These are phyloP conservation scores for Rhabdornis inornatus DNA, from an alignment of 2,113 vertebrate genomes.

Conservation along the genomic window DNA sequence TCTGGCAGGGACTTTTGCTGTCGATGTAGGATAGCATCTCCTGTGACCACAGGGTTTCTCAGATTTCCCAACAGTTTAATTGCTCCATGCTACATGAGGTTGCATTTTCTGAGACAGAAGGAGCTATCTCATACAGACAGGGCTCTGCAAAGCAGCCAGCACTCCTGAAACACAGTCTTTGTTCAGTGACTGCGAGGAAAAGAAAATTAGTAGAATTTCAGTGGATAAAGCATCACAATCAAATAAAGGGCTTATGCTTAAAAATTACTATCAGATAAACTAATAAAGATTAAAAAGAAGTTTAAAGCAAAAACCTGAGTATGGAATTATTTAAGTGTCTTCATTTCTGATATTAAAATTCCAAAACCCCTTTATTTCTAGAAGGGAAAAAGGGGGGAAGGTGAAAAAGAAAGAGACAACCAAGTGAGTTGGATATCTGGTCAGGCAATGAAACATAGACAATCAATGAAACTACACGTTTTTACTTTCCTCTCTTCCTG, in stretches of 20 bases:
- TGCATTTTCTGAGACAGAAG: neutral
- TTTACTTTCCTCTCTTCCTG: slow-evolving; percentile 68
- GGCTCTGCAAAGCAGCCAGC: neutral
- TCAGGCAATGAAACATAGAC: slow-evolving; percentile 27
- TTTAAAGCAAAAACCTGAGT: neutral
- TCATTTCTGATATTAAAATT: neutral
- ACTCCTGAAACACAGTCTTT: neutral
- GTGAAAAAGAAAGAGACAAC: neutral
- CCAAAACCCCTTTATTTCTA: neutral
- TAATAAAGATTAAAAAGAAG: neutral
- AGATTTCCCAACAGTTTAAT: slow-evolving; percentile 23
- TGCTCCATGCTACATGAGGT: neutral
- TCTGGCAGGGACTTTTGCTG: slow-evolving; percentile 41
- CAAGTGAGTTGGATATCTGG: neutral
- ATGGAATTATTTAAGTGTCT: neutral
- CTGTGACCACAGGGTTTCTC: slow-evolving; percentile 30
- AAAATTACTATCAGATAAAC: neutral
- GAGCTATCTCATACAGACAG: neutral
- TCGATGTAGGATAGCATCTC: slow-evolving; percentile 15
- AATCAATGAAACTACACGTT: slow-evolving; percentile 55
- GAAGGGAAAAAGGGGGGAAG: neutral
- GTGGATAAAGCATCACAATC: neutral
- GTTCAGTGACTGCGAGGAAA: neutral
- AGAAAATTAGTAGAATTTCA: neutral
- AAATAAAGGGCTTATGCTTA: neutral